Base-by-base conservation (phyloP, 2,888 invertebrate genomes). In the Auanema sp. region DNA sequence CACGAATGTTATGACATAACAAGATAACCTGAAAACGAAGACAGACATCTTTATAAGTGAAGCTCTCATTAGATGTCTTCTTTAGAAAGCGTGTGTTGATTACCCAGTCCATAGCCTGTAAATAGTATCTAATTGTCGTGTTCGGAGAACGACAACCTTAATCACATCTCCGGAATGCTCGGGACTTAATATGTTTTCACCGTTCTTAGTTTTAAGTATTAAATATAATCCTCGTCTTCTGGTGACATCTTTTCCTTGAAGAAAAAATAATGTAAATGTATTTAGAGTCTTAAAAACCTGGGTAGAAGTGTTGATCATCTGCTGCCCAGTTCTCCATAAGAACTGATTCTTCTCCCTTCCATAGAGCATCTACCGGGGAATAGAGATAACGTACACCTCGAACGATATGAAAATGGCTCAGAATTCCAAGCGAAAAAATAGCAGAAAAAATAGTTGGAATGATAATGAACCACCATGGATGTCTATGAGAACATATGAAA, bases 401-500 rank as follows among this genome's bases (percentile, higher is more conserved):
- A 8, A 73, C 73, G 12, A 74, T 71, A 52, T 69, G 58, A 52
- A 79, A 80, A 47, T 78, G 71, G 2, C 67, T 47, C 23, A 76
- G 53, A 1, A 78, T 72, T 3, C 79, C 76, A 11, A 68, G 66
- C 6, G 78, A 76, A 12, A 77, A 58, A 8, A 60, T 25, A 23
- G 69, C 62, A 3, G 79, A 77, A 16, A 78, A 50, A 21, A 77
- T 52, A 1, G 65, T 64, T 10, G 79, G 79, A 3, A 78, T n/a
- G 4, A 79, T 65, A 41, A 79, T 75, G 59, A 79, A 79, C 11
- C 77, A 75, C 68, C 67, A 72, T 1, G 79, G 79, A 49, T 78
- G 58, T 57, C 79, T 77, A 62, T 8, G 70, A 65, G 16, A 41
- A 33, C 18, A 41, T 25, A 14, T 40, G 14, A 55, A 33, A 24